Percentiles rank a stretch among this genome's conserved stretches.
These are phyloP conservation scores for Pterois miles DNA, from an alignment of 2,797 vertebrate genomes.

Conservation along the genomic window DNA sequence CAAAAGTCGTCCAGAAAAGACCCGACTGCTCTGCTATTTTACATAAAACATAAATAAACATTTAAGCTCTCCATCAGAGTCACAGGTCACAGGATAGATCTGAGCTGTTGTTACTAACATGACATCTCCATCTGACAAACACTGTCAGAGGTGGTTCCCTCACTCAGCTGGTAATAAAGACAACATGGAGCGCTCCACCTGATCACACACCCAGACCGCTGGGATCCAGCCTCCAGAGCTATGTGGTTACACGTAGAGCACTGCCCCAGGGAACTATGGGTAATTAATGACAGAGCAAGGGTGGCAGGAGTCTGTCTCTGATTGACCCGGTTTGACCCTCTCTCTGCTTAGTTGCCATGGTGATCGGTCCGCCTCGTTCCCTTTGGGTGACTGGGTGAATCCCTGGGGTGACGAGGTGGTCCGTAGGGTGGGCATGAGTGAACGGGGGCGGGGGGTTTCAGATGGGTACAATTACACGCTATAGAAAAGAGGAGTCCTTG, in stretches of 20 bases:
- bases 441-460: conserved; percentile 47
- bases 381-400: conserved; percentile 64
- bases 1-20: too few relatives aligned
- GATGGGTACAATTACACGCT: conserved; percentile 75
- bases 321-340: conserved; percentile 79
- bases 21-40: too few relatives aligned
- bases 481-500: conserved; percentile 67
- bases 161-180: conserved; percentile 30
- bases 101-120: conserved; percentile 41
- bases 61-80: conserved; percentile 14
- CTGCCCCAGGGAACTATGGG: conserved; percentile 68
- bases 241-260: conserved; percentile 52
- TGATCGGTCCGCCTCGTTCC: conserved; percentile 54
- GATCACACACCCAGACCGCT: conserved; percentile 45
- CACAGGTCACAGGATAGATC: neutral
- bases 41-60: too few relatives aligned
- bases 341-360: conserved; percentile 60
- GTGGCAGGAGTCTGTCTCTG: conserved; percentile 72
- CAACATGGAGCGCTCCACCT: conserved; percentile 29
- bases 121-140: conserved; percentile 52
- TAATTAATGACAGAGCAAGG: conserved; percentile 77
- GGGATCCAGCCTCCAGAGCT: conserved; percentile 33
- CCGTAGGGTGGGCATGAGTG: conserved; percentile 57
- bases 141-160: conserved; percentile 24
- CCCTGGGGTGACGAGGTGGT: conserved; percentile 64